phyloP scores from a whole-genome alignment of 2,888 invertebrate genomes.

The Drosophila limbata region DNA sequence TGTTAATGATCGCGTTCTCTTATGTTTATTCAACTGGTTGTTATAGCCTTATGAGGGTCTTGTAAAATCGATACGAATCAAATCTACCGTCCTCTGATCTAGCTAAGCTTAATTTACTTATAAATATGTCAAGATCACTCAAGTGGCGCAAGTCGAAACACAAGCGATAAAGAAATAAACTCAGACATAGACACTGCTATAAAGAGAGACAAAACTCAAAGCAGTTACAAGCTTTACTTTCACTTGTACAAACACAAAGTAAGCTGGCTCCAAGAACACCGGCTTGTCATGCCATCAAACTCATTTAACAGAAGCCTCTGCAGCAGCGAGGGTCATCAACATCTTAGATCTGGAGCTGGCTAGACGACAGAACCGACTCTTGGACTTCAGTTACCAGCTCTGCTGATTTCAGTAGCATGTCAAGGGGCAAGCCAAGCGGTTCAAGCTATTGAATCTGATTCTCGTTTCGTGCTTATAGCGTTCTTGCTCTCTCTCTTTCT shows the following conservation, averaged over 20 bases:
- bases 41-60: background rate
- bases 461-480: slow-evolving; percentile 9
- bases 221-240: slow-evolving; percentile 70
- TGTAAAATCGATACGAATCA: background rate
- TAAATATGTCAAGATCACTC: slow-evolving; percentile 70
- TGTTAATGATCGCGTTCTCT: slow-evolving; percentile 30
- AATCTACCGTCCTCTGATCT: background rate
- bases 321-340: slow-evolving; percentile 42
- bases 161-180: slow-evolving; percentile 20
- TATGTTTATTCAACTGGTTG: slow-evolving; percentile 51
- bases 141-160: slow-evolving; percentile 25
- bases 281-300: slow-evolving; percentile 16
- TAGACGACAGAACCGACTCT: slow-evolving; percentile 18
- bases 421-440: slow-evolving; percentile 73
- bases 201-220: slow-evolving; percentile 11
- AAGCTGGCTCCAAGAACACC: slow-evolving; percentile 39
- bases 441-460: slow-evolving; percentile 32
- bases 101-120: slow-evolving; percentile 49
- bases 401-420: slow-evolving; percentile 73
- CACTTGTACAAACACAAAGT: slow-evolving; percentile 73
- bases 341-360: slow-evolving; percentile 10
- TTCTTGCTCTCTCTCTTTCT: slow-evolving; percentile 3
- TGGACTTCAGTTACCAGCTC: slow-evolving; percentile 30
- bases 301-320: slow-evolving; percentile 39
- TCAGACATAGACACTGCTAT: background rate